Conservation (phyloP, 2,797 vertebrate genomes). For the Sylvia borin region DNA sequence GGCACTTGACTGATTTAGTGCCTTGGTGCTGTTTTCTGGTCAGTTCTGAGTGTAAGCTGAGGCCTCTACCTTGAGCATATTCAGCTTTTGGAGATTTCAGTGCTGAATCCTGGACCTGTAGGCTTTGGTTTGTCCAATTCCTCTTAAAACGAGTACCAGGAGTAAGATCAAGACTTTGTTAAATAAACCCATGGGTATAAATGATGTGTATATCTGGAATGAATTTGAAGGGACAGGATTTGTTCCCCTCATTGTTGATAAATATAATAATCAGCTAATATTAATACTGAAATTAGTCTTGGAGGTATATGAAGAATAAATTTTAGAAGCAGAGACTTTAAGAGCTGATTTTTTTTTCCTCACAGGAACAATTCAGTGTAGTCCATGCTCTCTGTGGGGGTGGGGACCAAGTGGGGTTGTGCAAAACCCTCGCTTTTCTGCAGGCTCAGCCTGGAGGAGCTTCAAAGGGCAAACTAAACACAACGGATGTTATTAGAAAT, state of each 20-base stretch:
- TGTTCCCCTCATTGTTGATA: not conserved
- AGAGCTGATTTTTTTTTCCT: not conserved
- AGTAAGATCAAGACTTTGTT: not conserved
- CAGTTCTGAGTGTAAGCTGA: not conserved
- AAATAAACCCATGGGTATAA: not conserved
- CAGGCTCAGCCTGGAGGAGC: constrained; percentile 28
- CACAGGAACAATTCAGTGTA: not conserved
- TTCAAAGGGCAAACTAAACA: constrained; percentile 4
- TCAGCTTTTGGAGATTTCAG: not conserved
- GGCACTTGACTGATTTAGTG: not conserved
- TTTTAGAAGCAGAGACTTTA: not conserved
- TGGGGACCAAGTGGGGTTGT: not conserved
- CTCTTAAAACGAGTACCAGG: not conserved
- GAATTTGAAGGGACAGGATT: not conserved
- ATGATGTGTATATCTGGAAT: not conserved
- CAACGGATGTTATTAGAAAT: constrained; percentile 29
- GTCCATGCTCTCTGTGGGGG: not conserved
- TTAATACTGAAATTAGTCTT: not conserved
- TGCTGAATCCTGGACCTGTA: not conserved
- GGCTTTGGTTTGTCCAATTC: not conserved
- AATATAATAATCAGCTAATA: not conserved
- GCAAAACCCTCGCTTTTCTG: not conserved
- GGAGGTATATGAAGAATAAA: not conserved
- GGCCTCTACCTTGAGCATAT: not conserved
- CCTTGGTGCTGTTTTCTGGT: not conserved